A percentile compares a stretch with the other conserved stretches of the same genome.
phyloP scores from a whole-genome alignment of 2,888 invertebrate species.

The Cordilura impudica region DNA sequence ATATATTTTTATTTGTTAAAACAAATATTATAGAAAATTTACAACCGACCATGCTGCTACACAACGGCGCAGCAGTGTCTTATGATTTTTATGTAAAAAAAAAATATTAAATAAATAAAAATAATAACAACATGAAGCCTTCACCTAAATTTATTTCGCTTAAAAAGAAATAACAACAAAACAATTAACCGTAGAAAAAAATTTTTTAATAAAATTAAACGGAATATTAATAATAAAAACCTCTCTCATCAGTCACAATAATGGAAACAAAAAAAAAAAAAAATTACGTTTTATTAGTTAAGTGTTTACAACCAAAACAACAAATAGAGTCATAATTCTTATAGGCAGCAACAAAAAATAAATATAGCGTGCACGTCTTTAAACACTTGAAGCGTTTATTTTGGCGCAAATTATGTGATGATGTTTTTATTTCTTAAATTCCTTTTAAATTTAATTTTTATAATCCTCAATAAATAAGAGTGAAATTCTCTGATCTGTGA shows the following conservation, averaged over 20 bases:
- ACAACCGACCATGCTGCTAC: background rate
- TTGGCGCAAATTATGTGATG: slow-evolving; percentile 31
- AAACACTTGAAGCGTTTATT: slow-evolving; percentile 30
- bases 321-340: background rate
- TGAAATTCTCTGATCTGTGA: no score
- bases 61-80: background rate
- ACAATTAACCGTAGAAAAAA: slow-evolving; percentile 14
- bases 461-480: no score
- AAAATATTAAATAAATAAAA: background rate
- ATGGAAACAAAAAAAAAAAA: background rate
- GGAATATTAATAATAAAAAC: background rate
- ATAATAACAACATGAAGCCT: slow-evolving; percentile 17
- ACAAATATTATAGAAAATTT: background rate
- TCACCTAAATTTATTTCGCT: slow-evolving; percentile 33
- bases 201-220: background rate
- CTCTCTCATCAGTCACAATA: background rate
- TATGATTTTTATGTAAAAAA: background rate
- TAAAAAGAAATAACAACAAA: slow-evolving; percentile 16
- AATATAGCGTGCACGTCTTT: background rate
- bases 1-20: background rate
- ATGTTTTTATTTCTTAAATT: background rate
- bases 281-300: background rate
- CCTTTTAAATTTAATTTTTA: no score
- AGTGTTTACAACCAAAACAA: background rate
- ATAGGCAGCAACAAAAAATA: background rate